Evolutionary conservation across 1,140 invertebrate species (phyloP).

Genomic region (Rhopalosiphum maidis): DNA sequence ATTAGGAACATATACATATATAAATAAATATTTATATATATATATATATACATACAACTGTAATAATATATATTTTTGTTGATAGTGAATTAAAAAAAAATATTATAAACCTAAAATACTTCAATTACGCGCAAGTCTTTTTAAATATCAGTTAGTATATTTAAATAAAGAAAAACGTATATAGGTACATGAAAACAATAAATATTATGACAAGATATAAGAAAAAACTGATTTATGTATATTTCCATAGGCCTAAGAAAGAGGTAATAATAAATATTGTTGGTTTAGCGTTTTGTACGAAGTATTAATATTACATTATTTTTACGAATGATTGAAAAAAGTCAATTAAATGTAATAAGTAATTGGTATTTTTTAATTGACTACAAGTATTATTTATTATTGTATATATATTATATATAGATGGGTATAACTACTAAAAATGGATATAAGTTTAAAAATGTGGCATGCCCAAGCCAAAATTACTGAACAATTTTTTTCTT

Average conservation of each 20-base stretch:
- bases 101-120: not conserved
- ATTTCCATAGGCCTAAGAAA: not conserved
- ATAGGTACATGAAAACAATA: not conserved
- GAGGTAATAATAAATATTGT: not conserved
- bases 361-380: constrained; percentile 47
- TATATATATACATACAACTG: not conserved
- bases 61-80: not conserved
- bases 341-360: constrained; percentile 18
- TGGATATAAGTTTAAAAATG: constrained; percentile 3
- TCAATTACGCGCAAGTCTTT: not conserved
- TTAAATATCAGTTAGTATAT: too few relatives aligned
- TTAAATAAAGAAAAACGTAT: not conserved
- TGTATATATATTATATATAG: constrained; percentile 3
- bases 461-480: constrained; percentile 42
- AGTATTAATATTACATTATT: not conserved
- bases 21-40: too few relatives aligned
- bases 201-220: constrained; percentile 16
- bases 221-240: constrained; percentile 9
- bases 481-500: not conserved
- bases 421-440: constrained; percentile 17
- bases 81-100: not conserved
- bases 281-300: not conserved
- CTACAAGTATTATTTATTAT: constrained; percentile 36
- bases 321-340: constrained; percentile 32
- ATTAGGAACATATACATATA: not conserved